Base-by-base conservation (phyloP, 2,113 vertebrate species). In the Oryzias celebensis region DNA sequence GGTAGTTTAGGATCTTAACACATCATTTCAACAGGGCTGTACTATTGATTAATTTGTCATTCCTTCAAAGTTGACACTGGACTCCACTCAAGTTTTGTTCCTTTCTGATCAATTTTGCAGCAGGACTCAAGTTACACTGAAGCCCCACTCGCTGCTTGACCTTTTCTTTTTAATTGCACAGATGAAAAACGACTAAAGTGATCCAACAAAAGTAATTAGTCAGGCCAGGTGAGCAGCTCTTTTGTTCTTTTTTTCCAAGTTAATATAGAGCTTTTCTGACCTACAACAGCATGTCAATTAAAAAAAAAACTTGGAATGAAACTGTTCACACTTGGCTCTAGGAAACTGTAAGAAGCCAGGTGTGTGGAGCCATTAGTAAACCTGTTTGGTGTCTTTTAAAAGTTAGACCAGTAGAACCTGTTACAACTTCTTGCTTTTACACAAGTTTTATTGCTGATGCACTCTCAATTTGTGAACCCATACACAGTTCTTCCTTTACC, bases 361-460 rank as follows among this genome's bases (percentile, higher is more conserved):
- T 36, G 65, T 48, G 46, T 2, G 72, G 81, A 75, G 71, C 63
- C 53, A 65, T 84, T 62, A 61, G 68, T 65, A n/a, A 82, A 84
- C 82, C 77, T 48, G 82, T 78, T 77, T 73, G 74, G 71, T 62
- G 52, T 71, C 70, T 77, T 73, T 65, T 72, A 43, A 73, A 62
- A 42, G 61, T 78, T 65, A 56, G 89, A 90, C 88, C 75, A 80
- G 89, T 85, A 86, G 73, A 90, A 87, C 89, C 65, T 65, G 87
- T 77, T 83, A 13, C 13, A 62, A 42, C 55, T 55, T 4, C 36
- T 50, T 53, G 28, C 26, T 69, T 75, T 64, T 17, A 52, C 4
- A 60, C n/a, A 20, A 59, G 28, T 63, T 62, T 69, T 36, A 36
- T 36, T 36, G 36, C 36, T 36, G 10, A 36, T 36, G 36, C 36